Conservation (phyloP, 2,888 invertebrate species). For the Lysandra coridon region DNA sequence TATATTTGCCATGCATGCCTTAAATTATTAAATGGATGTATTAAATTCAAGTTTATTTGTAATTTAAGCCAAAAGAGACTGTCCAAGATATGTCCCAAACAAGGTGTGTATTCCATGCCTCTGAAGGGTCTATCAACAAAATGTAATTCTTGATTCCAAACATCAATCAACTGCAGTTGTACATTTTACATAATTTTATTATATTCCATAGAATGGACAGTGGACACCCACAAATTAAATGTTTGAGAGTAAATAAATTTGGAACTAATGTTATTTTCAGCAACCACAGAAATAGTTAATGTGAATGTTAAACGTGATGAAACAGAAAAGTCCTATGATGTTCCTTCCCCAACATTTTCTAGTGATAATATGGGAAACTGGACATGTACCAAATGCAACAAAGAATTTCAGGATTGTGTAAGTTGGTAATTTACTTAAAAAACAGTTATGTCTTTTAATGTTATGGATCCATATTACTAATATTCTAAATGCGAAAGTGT, state of each 20-base stretch:
- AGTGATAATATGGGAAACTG: constrained; percentile 56
- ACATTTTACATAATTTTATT: too few species aligned
- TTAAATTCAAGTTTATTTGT: constrained; percentile 68
- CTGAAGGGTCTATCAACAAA: neutral
- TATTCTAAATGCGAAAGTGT: too few species aligned
- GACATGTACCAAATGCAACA: constrained; percentile 56
- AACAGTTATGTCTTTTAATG: too few species aligned
- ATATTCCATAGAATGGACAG: too few species aligned
- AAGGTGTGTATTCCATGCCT: constrained; percentile 51
- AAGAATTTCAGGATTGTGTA: constrained; percentile 52
- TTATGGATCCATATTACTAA: too few species aligned
- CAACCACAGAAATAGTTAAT: constrained; percentile 18
- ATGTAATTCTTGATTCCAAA: neutral
- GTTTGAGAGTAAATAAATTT: too few species aligned
- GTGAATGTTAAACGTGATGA: constrained; percentile 44
- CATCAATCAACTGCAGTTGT: neutral
- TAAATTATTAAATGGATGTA: constrained; percentile 68
- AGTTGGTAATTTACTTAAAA: too few species aligned
- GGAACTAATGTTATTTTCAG: constrained; percentile 11
- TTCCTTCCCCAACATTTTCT: constrained; percentile 58
- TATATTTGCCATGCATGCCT: constrained; percentile 66
- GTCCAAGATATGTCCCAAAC: constrained; percentile 55
- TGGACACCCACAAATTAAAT: too few species aligned
- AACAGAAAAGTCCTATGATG: constrained; percentile 58
- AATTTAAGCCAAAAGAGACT: constrained; percentile 58